These are phyloP conservation scores for Cataglyphis hispanica DNA, from an alignment of 1,140 invertebrate genomes.

Conservation along the genomic window DNA sequence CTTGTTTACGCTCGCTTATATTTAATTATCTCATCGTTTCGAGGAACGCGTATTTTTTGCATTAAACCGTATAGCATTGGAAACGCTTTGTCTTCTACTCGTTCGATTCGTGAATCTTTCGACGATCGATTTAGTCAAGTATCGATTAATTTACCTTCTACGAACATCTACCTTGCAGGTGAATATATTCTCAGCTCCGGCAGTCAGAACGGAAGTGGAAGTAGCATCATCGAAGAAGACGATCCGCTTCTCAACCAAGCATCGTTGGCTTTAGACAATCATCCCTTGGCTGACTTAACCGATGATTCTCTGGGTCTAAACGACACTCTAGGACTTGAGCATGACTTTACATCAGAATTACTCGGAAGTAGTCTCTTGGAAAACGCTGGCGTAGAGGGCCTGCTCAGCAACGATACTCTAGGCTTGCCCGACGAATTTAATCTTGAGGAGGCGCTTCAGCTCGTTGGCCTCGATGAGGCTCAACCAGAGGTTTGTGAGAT, in stretches of 20 bases:
- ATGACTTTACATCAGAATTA: conserved; percentile 84
- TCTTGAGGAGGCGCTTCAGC: conserved; percentile 91
- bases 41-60: conserved; percentile 4
- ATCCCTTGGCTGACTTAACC: conserved; percentile 79
- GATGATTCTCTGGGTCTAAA: conserved; percentile 83
- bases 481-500: conserved; percentile 84
- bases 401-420: conserved; percentile 83
- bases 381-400: conserved; percentile 79
- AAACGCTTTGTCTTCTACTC: background rate
- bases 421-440: conserved; percentile 88
- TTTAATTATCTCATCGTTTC: conserved; percentile 48
- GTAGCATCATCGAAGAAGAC: conserved; percentile 72
- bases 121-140: background rate
- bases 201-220: conserved; percentile 69
- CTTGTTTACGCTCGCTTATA: conserved; percentile 71
- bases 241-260: conserved; percentile 78
- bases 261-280: conserved; percentile 80
- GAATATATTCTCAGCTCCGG: conserved; percentile 83
- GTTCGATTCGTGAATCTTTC: background rate
- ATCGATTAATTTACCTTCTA: background rate
- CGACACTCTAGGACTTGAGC: conserved; percentile 82
- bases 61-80: background rate
- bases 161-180: conserved; percentile 74
- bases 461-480: conserved; percentile 90
- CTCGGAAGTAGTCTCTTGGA: conserved; percentile 81